Conservation (phyloP, 1,140 invertebrate genomes). For the Neelides sp. region DNA sequence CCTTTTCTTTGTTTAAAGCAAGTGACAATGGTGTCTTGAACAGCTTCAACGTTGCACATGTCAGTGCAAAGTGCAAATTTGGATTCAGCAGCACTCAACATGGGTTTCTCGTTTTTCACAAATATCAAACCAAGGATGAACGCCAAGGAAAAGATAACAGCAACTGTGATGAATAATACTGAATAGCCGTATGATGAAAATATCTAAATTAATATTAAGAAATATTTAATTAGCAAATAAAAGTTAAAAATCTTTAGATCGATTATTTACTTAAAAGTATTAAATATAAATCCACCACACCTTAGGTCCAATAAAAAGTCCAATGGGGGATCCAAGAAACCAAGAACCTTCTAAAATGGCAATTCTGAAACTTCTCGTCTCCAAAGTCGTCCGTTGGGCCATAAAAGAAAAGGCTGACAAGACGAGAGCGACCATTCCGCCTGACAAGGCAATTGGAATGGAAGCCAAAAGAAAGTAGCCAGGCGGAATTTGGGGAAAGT, state of each 20-base stretch:
- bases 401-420: conserved; percentile 15
- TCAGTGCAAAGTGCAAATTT: neutral
- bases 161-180: conserved; percentile 8
- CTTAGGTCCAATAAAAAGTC: conserved; percentile 3
- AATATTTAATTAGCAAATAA: neutral
- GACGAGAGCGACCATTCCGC: conserved; percentile 16
- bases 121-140: conserved; percentile 5
- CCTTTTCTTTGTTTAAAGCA: conserved; percentile 11
- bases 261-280: too few relatives aligned
- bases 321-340: conserved; percentile 12
- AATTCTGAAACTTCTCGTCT: conserved; percentile 20
- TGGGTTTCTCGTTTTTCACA: conserved; percentile 4
- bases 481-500: conserved; percentile 6
- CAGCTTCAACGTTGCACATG: conserved; percentile 13
- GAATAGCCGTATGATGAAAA: conserved; percentile 5
- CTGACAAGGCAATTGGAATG: conserved; percentile 14
- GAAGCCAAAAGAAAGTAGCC: conserved; percentile 8
- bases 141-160: conserved; percentile 1
- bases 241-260: neutral
- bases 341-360: conserved; percentile 12
- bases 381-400: neutral
- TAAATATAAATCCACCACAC: neutral
- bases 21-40: conserved; percentile 15
- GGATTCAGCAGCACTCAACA: neutral
- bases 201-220: conserved; percentile 2